Conservation (phyloP, 2,888 invertebrate species). For the Onthophagus sagittarius region DNA sequence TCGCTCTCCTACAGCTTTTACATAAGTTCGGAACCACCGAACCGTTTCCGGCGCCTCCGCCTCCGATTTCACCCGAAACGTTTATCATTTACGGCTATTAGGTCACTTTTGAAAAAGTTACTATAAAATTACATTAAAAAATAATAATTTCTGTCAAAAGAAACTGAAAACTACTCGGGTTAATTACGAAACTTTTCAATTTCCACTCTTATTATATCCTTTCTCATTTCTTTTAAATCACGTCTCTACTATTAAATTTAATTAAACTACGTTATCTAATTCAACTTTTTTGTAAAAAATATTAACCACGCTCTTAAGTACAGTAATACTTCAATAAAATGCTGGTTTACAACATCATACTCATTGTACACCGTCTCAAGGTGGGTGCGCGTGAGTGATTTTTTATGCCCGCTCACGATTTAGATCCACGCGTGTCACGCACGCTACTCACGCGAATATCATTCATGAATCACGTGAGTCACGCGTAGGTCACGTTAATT, state of each 20-base stretch:
- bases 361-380: too few species aligned
- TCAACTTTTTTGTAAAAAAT: too few species aligned
- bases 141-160: constrained; percentile 17
- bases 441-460: too few species aligned
- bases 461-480: too few species aligned
- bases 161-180: constrained; percentile 21
- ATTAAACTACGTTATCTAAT: background rate
- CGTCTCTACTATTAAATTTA: background rate
- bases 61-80: background rate
- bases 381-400: too few species aligned
- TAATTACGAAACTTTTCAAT: constrained; percentile 22
- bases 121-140: too few species aligned
- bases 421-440: too few species aligned
- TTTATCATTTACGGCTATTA: background rate
- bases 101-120: background rate
- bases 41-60: background rate
- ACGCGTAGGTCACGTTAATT: too few species aligned
- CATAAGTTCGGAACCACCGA: constrained; percentile 31
- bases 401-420: too few species aligned
- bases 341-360: too few species aligned
- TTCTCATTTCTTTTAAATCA: background rate
- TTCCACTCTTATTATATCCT: background rate
- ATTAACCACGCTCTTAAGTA: too few species aligned
- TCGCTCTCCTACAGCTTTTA: constrained; percentile 25
- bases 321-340: too few species aligned